Base-by-base conservation (phyloP, 35 echinoderm and acorn worm genomes). In the Acanthaster planci region DNA sequence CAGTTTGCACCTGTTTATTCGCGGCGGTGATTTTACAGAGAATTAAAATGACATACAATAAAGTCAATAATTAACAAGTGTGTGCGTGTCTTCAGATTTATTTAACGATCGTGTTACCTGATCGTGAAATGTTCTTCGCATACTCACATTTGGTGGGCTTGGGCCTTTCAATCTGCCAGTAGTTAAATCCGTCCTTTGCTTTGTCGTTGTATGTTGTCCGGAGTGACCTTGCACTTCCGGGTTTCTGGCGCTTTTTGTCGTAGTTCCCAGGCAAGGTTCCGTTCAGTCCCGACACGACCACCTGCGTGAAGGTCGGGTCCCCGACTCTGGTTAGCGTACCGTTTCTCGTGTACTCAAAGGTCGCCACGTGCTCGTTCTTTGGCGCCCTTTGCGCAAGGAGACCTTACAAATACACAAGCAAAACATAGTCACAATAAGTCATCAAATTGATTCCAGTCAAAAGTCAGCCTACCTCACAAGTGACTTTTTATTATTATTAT, bases 131-230 rank as follows among this genome's bases (percentile, higher is more conserved):
- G 12, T 47, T 12, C 4, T 47, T 4, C 12, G 12, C 29, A 55
- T 77, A 81, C 94, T 97, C 76, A 97, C 94, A 97, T 86, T 85
- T 89, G 8, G 94, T 92, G 3, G 94, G 94, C 57, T 97, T 97
- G 4, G 90, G 94, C 85, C 94, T 85, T 26, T 97, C 94, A 55
- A 97, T 97, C 34, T 88, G 64, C 94, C 94, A 97, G 83, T 92
- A 97, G 37, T 92, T 92, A 64, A 97, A 97, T 0, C 94, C 94
- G 56, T 88, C 86, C 55, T 84, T 89, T 7, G 94, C 94, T 36
- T 81, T 88, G 19, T 84, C 84, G 67, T 88, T 97, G 44, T 58
- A 97, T 15, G 81, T 77, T 9, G 94, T 92, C 18, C 78, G 50
- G 0, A 92, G 77, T 19, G 80, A 52, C 8, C 57, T 55, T 7